Conservation (phyloP, 2,797 vertebrate genomes). For the Argentina silus region DNA sequence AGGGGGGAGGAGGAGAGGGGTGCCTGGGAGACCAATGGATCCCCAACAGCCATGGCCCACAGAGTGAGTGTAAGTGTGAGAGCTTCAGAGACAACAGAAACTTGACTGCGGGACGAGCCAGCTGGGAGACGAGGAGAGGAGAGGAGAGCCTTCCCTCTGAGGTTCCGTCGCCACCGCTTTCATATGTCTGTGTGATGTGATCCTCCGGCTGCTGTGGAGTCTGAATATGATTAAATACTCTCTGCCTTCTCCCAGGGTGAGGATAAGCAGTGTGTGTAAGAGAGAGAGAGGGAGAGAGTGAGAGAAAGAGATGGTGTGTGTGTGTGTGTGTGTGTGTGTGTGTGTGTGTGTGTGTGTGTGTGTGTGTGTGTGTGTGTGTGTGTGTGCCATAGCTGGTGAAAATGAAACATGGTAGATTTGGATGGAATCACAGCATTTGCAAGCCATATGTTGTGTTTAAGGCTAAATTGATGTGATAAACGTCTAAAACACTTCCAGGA, state of each 20-base stretch:
- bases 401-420: neutral
- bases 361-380: neutral
- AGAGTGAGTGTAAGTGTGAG: neutral
- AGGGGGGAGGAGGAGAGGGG: neutral
- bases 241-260: neutral
- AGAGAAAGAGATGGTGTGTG: too few species aligned
- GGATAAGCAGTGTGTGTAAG: neutral
- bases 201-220: neutral
- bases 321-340: neutral
- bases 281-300: too few species aligned
- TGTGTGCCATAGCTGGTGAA: neutral
- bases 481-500: conserved; percentile 1
- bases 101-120: neutral
- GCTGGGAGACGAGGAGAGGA: neutral
- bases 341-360: neutral
- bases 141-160: neutral
- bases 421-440: neutral
- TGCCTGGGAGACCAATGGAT: neutral
- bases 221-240: neutral
- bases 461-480: neutral
- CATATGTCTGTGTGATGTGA: neutral
- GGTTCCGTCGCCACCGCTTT: neutral
- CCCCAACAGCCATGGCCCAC: neutral
- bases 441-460: neutral
- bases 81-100: neutral